A percentile compares a stretch with the other conserved stretches of the same genome.
These are phyloP conservation scores for Diabrotica virgifera DNA, from an alignment of 1,140 invertebrate species.

Conservation along the genomic window DNA sequence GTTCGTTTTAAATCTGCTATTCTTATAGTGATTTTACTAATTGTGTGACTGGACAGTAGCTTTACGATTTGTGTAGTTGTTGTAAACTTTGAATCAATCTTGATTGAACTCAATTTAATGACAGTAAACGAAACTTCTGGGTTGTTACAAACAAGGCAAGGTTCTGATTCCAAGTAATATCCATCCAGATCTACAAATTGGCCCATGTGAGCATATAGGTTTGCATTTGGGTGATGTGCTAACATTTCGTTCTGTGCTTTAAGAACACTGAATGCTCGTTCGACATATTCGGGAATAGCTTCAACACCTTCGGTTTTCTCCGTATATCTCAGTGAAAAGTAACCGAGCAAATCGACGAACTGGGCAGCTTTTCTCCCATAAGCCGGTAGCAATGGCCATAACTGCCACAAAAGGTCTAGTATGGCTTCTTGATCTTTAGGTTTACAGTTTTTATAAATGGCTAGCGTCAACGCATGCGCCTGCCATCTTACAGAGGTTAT, in stretches of 20 bases:
- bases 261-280: slow-evolving; percentile 81
- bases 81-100: slow-evolving; percentile 96
- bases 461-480: slow-evolving; percentile 83
- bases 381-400: slow-evolving; percentile 87
- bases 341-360: slow-evolving; percentile 91
- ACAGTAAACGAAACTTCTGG: slow-evolving; percentile 90
- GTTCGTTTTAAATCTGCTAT: slow-evolving; percentile 94
- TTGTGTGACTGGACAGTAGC: slow-evolving; percentile 89
- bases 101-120: slow-evolving; percentile 91
- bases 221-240: slow-evolving; percentile 89
- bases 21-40: slow-evolving; percentile 89
- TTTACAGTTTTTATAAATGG: slow-evolving; percentile 81
- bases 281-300: slow-evolving; percentile 71
- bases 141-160: slow-evolving; percentile 96
- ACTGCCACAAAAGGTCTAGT: slow-evolving; percentile 80
- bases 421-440: slow-evolving; percentile 73
- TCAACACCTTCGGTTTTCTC: slow-evolving; percentile 32
- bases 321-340: slow-evolving; percentile 43
- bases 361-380: slow-evolving; percentile 93
- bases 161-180: slow-evolving; percentile 94
- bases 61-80: slow-evolving; percentile 98
- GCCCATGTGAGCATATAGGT: slow-evolving; percentile 86
- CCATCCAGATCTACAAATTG: slow-evolving; percentile 94
- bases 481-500: slow-evolving; percentile 92
- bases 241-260: slow-evolving; percentile 84